Conservation (phyloP, 2,888 invertebrate species). For the Agriopis aurantiaria region DNA sequence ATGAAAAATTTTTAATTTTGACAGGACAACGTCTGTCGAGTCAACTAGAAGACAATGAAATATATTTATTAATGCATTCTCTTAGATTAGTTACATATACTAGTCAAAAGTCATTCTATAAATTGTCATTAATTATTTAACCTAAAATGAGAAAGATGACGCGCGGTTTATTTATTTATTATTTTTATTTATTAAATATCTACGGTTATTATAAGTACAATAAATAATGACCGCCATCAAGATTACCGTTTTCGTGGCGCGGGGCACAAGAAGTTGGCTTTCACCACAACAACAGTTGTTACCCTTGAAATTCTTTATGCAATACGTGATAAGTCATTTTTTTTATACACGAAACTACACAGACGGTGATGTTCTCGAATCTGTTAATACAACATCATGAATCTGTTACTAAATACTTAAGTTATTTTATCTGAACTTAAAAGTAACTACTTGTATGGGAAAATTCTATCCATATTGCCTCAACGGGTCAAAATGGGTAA, state of each 20-base stretch:
- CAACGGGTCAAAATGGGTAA: too few relatives aligned
- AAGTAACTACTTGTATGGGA: background rate
- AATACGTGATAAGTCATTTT: conserved; percentile 35
- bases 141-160: conserved; percentile 3
- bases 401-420: too few relatives aligned
- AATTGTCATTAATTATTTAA: background rate
- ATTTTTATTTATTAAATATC: too few relatives aligned
- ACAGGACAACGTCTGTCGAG: too few relatives aligned
- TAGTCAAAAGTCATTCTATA: background rate
- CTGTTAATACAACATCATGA: background rate
- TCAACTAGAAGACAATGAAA: too few relatives aligned
- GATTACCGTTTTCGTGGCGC: conserved; percentile 24
- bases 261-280: conserved; percentile 33
- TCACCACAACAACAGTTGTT: conserved; percentile 41
- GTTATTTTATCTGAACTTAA: background rate
- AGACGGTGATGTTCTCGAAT: conserved; percentile 20
- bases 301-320: conserved; percentile 37
- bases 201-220: conserved; percentile 17
- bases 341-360: conserved; percentile 22
- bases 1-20: too few relatives aligned
- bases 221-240: conserved; percentile 21
- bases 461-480: background rate
- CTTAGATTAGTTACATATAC: too few relatives aligned
- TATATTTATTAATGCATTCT: too few relatives aligned
- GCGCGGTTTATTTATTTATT: too few relatives aligned